These are phyloP conservation scores for Atta cephalotes DNA, from an alignment of 1,140 invertebrate species.

Conservation along the genomic window DNA sequence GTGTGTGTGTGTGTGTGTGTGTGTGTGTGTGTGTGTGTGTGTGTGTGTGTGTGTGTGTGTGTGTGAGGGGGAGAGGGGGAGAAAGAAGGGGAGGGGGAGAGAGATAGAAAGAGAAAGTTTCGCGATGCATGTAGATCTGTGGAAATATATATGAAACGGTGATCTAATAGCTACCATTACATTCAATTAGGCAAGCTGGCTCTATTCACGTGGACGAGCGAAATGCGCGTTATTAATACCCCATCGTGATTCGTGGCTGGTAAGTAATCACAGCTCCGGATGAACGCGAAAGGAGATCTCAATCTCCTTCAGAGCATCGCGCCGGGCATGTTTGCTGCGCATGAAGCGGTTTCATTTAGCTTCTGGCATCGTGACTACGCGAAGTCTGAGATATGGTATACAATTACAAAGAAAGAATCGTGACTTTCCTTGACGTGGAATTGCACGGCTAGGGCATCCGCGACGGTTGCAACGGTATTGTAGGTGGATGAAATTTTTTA, in stretches of 20 bases:
- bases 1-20: too few species aligned
- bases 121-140: not conserved
- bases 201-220: conserved; percentile 63
- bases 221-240: conserved; percentile 72
- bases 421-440: conserved; percentile 35
- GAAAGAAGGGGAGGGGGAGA: not conserved
- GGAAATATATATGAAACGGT: conserved; percentile 55
- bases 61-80: too few species aligned
- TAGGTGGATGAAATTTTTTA: conserved; percentile 23
- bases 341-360: conserved; percentile 55
- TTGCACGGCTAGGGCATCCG: conserved; percentile 34
- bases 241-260: conserved; percentile 61
- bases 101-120: not conserved
- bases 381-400: conserved; percentile 48
- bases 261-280: conserved; percentile 60
- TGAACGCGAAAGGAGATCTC: conserved; percentile 61
- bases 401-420: conserved; percentile 49
- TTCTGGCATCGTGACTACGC: conserved; percentile 56
- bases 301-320: conserved; percentile 58
- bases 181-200: conserved; percentile 68
- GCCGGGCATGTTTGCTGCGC: conserved; percentile 58
- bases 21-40: too few species aligned
- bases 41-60: too few species aligned
- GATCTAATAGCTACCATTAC: conserved; percentile 57
- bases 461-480: conserved; percentile 10